Evolutionary conservation across 2,888 invertebrate genomes (phyloP).

Genomic region (Acleris cristana): DNA sequence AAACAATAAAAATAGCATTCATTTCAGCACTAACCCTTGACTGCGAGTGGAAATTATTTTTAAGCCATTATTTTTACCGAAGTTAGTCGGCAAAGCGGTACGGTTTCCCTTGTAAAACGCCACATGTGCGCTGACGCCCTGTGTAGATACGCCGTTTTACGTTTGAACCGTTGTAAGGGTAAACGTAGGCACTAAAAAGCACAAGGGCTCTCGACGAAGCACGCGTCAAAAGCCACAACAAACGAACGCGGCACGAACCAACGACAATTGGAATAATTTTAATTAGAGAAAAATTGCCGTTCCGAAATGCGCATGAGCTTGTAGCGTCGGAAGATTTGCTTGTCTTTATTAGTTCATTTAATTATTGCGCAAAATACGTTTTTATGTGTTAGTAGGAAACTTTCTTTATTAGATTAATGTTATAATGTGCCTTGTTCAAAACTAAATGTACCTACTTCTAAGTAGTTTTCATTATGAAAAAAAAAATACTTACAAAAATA

Average conservation of each 20-base stretch:
- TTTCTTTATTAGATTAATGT: too few relatives aligned
- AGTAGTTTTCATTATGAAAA: too few relatives aligned
- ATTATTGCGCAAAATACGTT: background rate
- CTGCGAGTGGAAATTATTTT: slow-evolving; percentile 53
- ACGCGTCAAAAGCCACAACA: slow-evolving; percentile 80
- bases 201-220: slow-evolving; percentile 74
- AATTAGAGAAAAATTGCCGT: slow-evolving; percentile 82
- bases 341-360: background rate
- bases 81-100: slow-evolving; percentile 55
- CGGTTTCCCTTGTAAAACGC: slow-evolving; percentile 15
- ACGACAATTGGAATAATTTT: slow-evolving; percentile 83
- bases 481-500: too few relatives aligned
- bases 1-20: slow-evolving; percentile 43
- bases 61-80: slow-evolving; percentile 63
- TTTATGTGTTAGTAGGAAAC: too few relatives aligned
- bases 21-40: slow-evolving; percentile 51
- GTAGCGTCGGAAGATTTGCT: slow-evolving; percentile 45
- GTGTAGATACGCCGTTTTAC: slow-evolving; percentile 15
- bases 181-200: slow-evolving; percentile 81
- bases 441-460: too few relatives aligned
- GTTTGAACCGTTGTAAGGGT: slow-evolving; percentile 58
- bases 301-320: slow-evolving; percentile 63
- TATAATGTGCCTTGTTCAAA: too few relatives aligned
- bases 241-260: slow-evolving; percentile 64
- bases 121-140: slow-evolving; percentile 1